A percentile compares a stretch with the other conserved stretches of the same genome.
These are phyloP conservation scores for Parasteatoda tepidariorum DNA, from an alignment of 1,140 invertebrate species.

Conservation along the genomic window DNA sequence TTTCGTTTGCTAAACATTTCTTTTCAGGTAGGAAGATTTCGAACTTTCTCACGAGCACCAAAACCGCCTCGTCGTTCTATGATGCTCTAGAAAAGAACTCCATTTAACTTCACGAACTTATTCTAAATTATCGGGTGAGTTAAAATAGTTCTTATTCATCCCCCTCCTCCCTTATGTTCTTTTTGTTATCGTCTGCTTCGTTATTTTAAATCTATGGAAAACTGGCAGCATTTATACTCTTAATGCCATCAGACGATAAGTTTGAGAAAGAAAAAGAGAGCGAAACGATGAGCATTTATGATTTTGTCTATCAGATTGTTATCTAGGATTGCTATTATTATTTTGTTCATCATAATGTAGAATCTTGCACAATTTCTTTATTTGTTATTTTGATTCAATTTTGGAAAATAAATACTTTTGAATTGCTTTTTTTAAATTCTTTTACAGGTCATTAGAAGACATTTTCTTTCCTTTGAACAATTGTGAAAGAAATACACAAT, in stretches of 20 bases:
- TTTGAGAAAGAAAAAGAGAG: slow-evolving; percentile 18
- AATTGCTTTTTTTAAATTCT: too few relatives aligned
- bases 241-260: slow-evolving; percentile 10
- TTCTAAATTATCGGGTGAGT: slow-evolving; percentile 34
- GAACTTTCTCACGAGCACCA: slow-evolving; percentile 25
- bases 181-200: background rate
- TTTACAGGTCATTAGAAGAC: too few relatives aligned
- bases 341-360: background rate
- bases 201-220: background rate
- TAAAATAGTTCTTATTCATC: slow-evolving; percentile 10
- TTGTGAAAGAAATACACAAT: too few relatives aligned
- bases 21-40: slow-evolving; percentile 11
- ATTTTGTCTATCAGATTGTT: too few relatives aligned
- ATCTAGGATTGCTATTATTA: background rate
- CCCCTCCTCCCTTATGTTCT: background rate
- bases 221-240: background rate
- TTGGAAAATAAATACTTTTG: too few relatives aligned
- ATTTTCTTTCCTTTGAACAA: too few relatives aligned
- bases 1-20: background rate
- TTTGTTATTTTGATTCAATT: too few relatives aligned
- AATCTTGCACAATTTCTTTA: background rate
- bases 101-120: slow-evolving; percentile 2
- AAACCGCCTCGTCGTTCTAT: background rate
- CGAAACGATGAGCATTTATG: background rate
- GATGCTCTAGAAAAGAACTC: background rate